Conservation (phyloP, 2,797 vertebrate genomes). For the Sebastes elongatus region DNA sequence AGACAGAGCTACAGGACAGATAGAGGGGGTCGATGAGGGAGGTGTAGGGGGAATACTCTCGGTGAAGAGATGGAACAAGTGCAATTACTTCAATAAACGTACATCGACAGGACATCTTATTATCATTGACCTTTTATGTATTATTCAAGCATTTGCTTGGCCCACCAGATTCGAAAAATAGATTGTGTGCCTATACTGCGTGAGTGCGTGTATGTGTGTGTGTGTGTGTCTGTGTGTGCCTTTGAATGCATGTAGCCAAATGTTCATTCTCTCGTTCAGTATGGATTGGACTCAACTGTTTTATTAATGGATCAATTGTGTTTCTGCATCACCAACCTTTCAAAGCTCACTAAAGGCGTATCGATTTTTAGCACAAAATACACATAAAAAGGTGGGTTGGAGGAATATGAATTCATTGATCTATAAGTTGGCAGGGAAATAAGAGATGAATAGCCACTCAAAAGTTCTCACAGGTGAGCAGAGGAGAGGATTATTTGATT, state of each 20-base stretch:
- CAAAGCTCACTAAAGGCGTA: conserved; percentile 61
- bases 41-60: not conserved
- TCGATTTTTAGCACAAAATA: conserved; percentile 65
- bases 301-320: conserved; percentile 81
- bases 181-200: conserved; percentile 3
- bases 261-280: conserved; percentile 41
- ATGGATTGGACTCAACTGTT: conserved; percentile 64
- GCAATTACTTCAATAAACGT: conserved; percentile 60
- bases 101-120: conserved; percentile 53
- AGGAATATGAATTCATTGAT: conserved; percentile 61
- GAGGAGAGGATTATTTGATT: not conserved
- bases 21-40: not conserved
- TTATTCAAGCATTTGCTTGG: conserved; percentile 52
- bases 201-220: not conserved
- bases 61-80: conserved; percentile 30
- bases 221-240: not conserved
- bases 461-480: conserved; percentile 23
- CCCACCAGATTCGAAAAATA: conserved; percentile 9
- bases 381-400: conserved; percentile 39
- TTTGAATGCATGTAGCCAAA: conserved; percentile 16
- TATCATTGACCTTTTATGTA: conserved; percentile 62
- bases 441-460: conserved; percentile 42
- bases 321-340: conserved; percentile 76
- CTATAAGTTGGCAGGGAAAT: conserved; percentile 42
- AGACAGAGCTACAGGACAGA: not conserved